These are phyloP conservation scores for Lepus europaeus DNA, from an alignment of 2,113 vertebrate species.

Conservation along the genomic window DNA sequence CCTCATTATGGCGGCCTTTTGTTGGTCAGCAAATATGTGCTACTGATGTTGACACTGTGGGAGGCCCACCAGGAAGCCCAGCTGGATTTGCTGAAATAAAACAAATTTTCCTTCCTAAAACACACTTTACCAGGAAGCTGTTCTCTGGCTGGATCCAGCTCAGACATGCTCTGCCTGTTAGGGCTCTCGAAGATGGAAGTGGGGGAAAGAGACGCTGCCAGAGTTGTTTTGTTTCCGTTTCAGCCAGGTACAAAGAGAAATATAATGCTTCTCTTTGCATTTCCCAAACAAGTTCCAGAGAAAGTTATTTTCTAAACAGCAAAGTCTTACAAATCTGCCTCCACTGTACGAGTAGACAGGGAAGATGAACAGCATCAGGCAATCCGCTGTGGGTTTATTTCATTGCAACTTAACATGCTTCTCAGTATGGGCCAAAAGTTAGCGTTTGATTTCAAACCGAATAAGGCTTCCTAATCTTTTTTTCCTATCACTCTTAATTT, in stretches of 20 bases:
- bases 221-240: not conserved
- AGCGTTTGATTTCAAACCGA: constrained; percentile 27
- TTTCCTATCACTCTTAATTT: not conserved
- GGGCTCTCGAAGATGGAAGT: constrained; percentile 54
- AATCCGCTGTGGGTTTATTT: not conserved
- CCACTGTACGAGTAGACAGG: not conserved
- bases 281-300: constrained; percentile 45
- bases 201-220: constrained; percentile 5
- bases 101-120: constrained; percentile 73
- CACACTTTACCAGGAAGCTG: constrained; percentile 69
- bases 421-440: not conserved
- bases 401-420: constrained; percentile 22
- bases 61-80: constrained; percentile 77
- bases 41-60: constrained; percentile 70
- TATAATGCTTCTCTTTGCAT: constrained; percentile 20
- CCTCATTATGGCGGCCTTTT: constrained; percentile 65
- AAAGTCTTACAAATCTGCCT: not conserved
- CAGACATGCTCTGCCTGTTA: constrained; percentile 43
- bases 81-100: constrained; percentile 80
- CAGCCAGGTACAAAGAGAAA: constrained; percentile 53
- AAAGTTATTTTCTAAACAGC: not conserved
- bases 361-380: not conserved
- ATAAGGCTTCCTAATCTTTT: not conserved
- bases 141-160: constrained; percentile 38
- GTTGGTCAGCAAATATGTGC: constrained; percentile 71